Evolutionary conservation across 1,140 invertebrate genomes (phyloP), one percentile per base, ranked within the genome.

Genomic region (Geopemphigus sp.): DNA sequence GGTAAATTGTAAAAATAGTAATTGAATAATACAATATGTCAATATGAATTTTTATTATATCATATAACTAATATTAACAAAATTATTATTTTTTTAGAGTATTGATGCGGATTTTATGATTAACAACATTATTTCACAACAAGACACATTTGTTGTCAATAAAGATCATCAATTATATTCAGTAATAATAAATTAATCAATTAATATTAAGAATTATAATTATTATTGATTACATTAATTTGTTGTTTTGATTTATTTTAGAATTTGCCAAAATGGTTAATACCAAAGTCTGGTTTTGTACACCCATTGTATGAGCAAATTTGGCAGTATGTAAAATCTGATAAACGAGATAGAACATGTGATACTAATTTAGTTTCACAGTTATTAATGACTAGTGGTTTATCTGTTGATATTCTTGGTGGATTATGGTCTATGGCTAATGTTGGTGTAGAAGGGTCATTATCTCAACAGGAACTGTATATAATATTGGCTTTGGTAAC

Each of bases 401-500:
- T 92, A 45, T 84, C 88, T 0, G 88, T 88, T 2, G 88, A 90
- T 82, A 84, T 87, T 24, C 85, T 91, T 5, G 90, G 90, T 19
- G 87, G 89, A 78, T 88, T 92, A 64, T 92, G 90, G 90, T 87
- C 87, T 53, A 83, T 91, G 81, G 88, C 88, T 2, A 91, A 91
- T 84, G 86, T 87, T 81, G 88, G 87, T 39, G 87, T 88, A 39
- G 87, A 89, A 22, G 90, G 90, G 10, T 86, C 88, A 61, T 85
- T 91, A n/a, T 89, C 87, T 0, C 87, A 88, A 81, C 85, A 88
- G 82, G 90, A 91, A 83, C 84, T 91, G 5, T 90, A 89, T 82
- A 84, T 89, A 5, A 85, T 89, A 32, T 84, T 91, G 61, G 89
- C 89, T 22, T 84, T 92, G 8, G 88, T 91, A 32, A 89, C 89